These are phyloP conservation scores for Paedocypris sp. DNA, from an alignment of 2,113 vertebrate genomes.

Conservation along the genomic window DNA sequence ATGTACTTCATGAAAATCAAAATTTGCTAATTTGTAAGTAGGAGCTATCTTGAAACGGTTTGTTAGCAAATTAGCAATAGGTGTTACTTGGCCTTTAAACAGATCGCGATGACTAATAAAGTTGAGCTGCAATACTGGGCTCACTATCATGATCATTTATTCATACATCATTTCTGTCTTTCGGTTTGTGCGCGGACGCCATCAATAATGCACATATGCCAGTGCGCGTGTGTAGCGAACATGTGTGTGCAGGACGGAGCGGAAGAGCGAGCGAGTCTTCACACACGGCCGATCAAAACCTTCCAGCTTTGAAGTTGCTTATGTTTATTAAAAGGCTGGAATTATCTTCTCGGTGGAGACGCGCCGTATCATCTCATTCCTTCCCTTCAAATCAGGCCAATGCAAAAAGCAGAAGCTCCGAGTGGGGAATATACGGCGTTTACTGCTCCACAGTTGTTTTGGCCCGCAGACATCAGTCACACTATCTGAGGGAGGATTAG, in stretches of 20 bases:
- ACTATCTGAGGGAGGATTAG: no score
- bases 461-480: no score
- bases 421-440: no score
- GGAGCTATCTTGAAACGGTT: no score
- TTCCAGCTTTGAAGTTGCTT: not conserved
- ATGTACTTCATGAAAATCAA: no score
- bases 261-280: no score
- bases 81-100: no score
- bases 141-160: conserved; percentile 12
- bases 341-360: not conserved
- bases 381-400: not conserved
- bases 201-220: conserved; percentile 15
- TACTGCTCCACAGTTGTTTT: no score
- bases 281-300: not conserved
- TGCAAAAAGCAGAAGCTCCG: no score
- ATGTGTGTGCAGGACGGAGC: not conserved
- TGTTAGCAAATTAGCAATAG: no score
- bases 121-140: not conserved
- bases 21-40: no score
- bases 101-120: no score
- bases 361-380: not conserved
- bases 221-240: not conserved
- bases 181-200: not conserved
- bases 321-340: not conserved
- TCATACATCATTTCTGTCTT: not conserved